Evolutionary conservation across 2,888 invertebrate genomes (phyloP), one percentile per base, ranked within the genome.

Genomic region (Diploptera punctata): DNA sequence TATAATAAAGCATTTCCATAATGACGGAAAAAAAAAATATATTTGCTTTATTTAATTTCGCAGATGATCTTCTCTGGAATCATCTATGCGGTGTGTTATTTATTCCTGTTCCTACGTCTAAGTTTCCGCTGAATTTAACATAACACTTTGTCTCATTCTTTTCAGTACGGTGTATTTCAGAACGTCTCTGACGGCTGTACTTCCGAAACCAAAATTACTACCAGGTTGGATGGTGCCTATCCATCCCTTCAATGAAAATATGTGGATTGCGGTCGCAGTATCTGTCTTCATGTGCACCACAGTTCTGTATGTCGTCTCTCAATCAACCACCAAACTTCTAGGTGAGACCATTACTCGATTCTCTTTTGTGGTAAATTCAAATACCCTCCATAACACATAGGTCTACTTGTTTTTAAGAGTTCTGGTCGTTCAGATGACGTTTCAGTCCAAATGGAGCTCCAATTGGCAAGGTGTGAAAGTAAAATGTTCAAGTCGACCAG

Each of bases 121-220:
- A 13, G 13, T 9, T 13, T 9, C 5, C 38, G 38, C 13, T 38
- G 38, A 38, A 38, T 38, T 38, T 38, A 38, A 38, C 5, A 13
- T 38, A 38, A 38, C 5, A 38, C 38, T 38, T 5, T 13, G 13
- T 13, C 3, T 47, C 16, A n/a, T 47, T 3, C 47, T 3, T 16
- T 86, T 90, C 78, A 87, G 91, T 0, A 84, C 85, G 77, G 85
- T 89, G 19, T 83, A 84, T 68, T 85, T 89, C 33, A 83, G 90
- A 75, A 88, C 90, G 38, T 90, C 88, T 44, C 83, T 91, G 18
- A 90, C 91, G 0, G 90, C 90, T 77, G 80, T 92, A 67, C 89
- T 89, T n/a, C 91, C 91, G 43, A 86, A 87, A 71, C 91, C 92
- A 1, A 85, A 83, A 89, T 71, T 62, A 16, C 67, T 76, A 33